Evolutionary conservation across 1,140 invertebrate species (phyloP), one percentile per base, ranked within the genome.

Genomic region (Pseudomyrmex flavicornis): DNA sequence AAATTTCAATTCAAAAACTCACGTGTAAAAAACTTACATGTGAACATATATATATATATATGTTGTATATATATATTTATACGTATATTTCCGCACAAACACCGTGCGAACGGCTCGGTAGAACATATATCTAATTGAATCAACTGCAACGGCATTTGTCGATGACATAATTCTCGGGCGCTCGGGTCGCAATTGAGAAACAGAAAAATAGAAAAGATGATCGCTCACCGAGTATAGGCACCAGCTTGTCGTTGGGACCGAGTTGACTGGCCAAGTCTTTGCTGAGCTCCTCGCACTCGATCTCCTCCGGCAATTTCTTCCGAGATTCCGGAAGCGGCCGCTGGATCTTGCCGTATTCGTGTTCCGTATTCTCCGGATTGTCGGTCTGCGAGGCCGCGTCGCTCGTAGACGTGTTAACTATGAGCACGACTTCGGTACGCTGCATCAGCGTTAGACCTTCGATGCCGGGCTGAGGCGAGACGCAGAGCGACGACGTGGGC

Each of bases 271-370:
- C 96, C 62, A 98, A 95, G 90, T 97, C 97, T 84, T 96, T 92
- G 22, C 96, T 97, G 72, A 97, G 94, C 87, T 96, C 95, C 88
- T 98, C 97, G 94, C 97, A 98, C 85, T 98, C 97, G 77, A 97
- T 95, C 93, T 98, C 97, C 90, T 98, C 97, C 68, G 96, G 95
- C 15, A 96, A 94, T 69, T 97, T 97, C 93, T 94, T 94, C 69
- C 94, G 93, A 2, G 91, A 92, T 9, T 93, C 85, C 2, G 93
- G 93, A 54, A 92, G 66, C 15, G 84, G 79, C 20, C 90, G 82
- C 17, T 90, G 79, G 7, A 83, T 87, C 22, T 68, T 76, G 52
- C 13, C 20, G 2, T 86, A 26, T 26, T 26, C 84, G 0, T 85
- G 69, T 48, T 83, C 90, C 22, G 68, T 46, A 0, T 90, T 83